Evolutionary conservation across 2,888 invertebrate genomes (phyloP), one percentile per base, ranked within the genome.

Genomic region (Tromatobia lineatoria): DNA sequence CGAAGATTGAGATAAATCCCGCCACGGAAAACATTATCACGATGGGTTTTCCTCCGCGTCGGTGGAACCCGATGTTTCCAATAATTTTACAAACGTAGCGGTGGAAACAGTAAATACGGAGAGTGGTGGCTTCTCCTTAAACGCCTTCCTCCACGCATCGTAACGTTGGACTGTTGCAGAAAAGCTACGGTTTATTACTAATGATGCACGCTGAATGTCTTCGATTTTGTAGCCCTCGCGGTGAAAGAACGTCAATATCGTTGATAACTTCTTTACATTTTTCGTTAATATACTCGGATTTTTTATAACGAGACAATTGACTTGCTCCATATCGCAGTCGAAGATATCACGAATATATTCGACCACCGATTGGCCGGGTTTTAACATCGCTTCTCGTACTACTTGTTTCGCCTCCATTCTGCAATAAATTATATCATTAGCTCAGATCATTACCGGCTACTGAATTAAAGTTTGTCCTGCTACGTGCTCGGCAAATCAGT

Each of bases 331-430:
- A 29, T 80, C 54, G 57, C 86, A 86, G 13, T 73, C 15, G 50
- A 85, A 77, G 38, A 83, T 0, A 7, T 80, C 64, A 34, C 73
- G 29, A 2, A 87, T 18, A 23, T 25, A 20, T 18, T 83, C 57
- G 34, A 45, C 50, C 13, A 70, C 13, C 15, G 75, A 57, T 8
- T 13, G n/a, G 15, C 8, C 20, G 0, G 71, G 29, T 2, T 45
- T 20, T 0, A 75, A 1, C 11, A 57, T 3, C 20, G 2, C 7
- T 3, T 20, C 11, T 3, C 70, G 77, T 7, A 18, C 2, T 0
- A 3, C 3, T 0, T 34, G 20, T 18, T n/a, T 57, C 13, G 94
- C 2, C 42, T 45, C 52, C 34, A 13, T 3, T 45, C 85, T 86
- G 61, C 1, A 69, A 66, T 29, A 0, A 23, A 52, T 4, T 0